Conservation (phyloP, 2,113 vertebrate species). For the Scalopus aquaticus region DNA sequence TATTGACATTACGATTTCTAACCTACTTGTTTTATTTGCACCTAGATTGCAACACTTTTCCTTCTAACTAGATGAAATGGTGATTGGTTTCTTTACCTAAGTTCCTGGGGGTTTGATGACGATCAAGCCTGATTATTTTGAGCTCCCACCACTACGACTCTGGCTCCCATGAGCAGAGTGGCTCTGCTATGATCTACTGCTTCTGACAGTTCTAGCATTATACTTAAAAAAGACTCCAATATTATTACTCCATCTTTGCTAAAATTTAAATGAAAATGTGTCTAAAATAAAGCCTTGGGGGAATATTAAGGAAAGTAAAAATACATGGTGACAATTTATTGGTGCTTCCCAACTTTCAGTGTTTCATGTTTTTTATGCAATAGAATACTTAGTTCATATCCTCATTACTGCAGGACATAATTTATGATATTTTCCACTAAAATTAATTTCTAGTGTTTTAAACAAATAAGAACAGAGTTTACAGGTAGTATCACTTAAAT, state of each 20-base stretch:
- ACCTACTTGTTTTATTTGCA: background rate
- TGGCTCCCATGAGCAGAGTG: background rate
- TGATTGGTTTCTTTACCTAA: background rate
- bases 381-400: background rate
- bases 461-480: conserved; percentile 49
- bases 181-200: background rate
- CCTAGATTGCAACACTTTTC: background rate
- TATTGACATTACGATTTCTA: background rate
- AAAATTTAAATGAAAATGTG: conserved; percentile 30
- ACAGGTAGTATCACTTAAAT: conserved; percentile 42
- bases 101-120: background rate
- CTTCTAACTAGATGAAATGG: background rate
- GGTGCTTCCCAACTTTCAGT: background rate
- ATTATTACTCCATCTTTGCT: background rate
- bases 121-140: background rate
- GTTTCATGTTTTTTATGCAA: background rate
- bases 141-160: background rate
- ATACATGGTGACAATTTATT: background rate
- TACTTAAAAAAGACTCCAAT: background rate
- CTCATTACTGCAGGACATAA: background rate
- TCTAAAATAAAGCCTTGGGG: background rate
- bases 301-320: conserved; percentile 19
- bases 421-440: background rate
- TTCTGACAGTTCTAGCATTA: background rate
- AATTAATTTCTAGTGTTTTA: conserved; percentile 43